Conservation (phyloP, 1,140 invertebrate species). For the Euschistus heros region DNA sequence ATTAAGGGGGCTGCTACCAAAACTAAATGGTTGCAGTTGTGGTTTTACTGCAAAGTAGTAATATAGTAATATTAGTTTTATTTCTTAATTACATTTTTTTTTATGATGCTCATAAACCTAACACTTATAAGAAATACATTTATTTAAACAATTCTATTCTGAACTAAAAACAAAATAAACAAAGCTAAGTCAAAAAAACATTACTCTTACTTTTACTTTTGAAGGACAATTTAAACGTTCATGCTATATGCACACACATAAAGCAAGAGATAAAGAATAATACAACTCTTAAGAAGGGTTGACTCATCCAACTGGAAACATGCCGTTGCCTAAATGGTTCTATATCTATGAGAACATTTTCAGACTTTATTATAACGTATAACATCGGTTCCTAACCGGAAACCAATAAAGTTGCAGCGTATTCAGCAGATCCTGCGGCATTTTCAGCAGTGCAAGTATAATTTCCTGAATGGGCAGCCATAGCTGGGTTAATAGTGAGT, state of each 20-base stretch:
- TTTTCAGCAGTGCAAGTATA: conserved; percentile 66
- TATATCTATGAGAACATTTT: neutral
- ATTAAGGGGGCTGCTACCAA: conserved; percentile 55
- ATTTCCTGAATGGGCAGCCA: conserved; percentile 54
- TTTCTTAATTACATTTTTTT: no score
- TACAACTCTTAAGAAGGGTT: neutral
- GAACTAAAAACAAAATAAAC: neutral
- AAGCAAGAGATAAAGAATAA: conserved; percentile 1
- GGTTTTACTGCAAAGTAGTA: conserved; percentile 51
- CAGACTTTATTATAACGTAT: no score
- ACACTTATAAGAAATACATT: neutral
- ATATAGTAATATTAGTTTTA: no score
- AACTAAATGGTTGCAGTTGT: conserved; percentile 58
- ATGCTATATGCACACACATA: conserved; percentile 14
- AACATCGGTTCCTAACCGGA: conserved; percentile 20
- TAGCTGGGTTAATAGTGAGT: conserved; percentile 38
- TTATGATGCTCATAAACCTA: no score
- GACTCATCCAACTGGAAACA: neutral
- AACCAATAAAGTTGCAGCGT: conserved; percentile 41
- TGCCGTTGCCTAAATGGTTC: neutral
- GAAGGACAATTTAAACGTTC: neutral
- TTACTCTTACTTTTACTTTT: conserved; percentile 1
- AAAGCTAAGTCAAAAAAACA: neutral
- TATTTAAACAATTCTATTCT: neutral
- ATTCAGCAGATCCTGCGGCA: conserved; percentile 37